A percentile compares a stretch with the other conserved stretches of the same genome.
Conservation (phyloP, 2,888 invertebrate genomes). For the Ectemnius cavifrons region DNA sequence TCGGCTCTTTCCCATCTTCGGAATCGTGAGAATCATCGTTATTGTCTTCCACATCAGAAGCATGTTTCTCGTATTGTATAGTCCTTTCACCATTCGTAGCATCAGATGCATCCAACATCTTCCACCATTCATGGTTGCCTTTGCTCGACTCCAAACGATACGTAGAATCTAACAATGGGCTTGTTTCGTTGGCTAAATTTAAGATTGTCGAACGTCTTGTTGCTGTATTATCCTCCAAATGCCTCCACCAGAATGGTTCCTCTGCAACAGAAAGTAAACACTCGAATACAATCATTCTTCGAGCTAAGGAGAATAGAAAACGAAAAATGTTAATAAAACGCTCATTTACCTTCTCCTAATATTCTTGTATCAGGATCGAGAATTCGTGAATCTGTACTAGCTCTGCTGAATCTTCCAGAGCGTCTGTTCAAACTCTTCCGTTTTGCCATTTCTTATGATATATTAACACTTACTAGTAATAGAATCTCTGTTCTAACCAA, state of each 20-base stretch:
- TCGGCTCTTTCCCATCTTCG: slow-evolving; percentile 45
- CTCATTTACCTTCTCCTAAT: slow-evolving; percentile 36
- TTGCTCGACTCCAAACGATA: slow-evolving; percentile 22
- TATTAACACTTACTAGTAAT: too few species aligned
- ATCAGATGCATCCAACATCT: slow-evolving; percentile 34
- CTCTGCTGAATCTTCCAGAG: slow-evolving; percentile 22
- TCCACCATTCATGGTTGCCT: slow-evolving; percentile 47
- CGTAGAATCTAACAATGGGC: slow-evolving; percentile 28
- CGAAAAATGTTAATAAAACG: too few species aligned
- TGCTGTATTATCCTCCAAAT: slow-evolving; percentile 46
- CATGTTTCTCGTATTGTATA: background rate
- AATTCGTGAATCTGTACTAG: slow-evolving; percentile 31
- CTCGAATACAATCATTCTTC: background rate
- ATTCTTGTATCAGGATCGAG: slow-evolving; percentile 50
- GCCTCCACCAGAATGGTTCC: slow-evolving; percentile 49
- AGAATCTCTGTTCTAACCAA: too few species aligned
- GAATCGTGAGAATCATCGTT: slow-evolving; percentile 13
- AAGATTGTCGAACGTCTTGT: slow-evolving; percentile 19
- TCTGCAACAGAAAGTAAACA: slow-evolving; percentile 32
- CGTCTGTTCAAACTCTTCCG: slow-evolving; percentile 41
- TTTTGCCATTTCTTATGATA: slow-evolving; percentile 40
- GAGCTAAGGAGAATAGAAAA: too few species aligned
- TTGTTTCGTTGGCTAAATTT: slow-evolving; percentile 29
- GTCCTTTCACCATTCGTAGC: background rate
- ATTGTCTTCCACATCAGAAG: background rate